phyloP scores from a whole-genome alignment of 2,888 invertebrate species.

The Noctua fimbriata region DNA sequence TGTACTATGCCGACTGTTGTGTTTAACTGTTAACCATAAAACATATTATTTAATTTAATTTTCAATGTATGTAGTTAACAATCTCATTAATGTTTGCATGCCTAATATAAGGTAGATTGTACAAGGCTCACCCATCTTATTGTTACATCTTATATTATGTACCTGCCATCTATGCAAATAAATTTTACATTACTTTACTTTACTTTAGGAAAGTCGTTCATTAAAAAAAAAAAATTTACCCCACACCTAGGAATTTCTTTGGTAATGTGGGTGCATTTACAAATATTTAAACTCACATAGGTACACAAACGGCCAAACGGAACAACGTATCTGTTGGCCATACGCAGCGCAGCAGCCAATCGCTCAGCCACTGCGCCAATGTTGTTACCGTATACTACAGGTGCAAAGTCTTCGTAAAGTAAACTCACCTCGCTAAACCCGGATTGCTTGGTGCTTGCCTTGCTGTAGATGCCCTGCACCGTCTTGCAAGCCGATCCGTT shows the following conservation, averaged over 20 bases:
- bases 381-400: background rate
- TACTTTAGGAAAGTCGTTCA: too few relatives aligned
- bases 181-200: too few relatives aligned
- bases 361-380: background rate
- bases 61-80: too few relatives aligned
- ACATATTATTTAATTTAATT: too few relatives aligned
- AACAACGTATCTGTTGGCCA: background rate
- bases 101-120: too few relatives aligned
- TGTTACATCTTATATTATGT: too few relatives aligned
- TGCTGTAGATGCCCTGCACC: constrained; percentile 93
- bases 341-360: background rate
- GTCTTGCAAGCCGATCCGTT: constrained; percentile 95
- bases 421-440: constrained; percentile 89
- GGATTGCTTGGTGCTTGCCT: constrained; percentile 89
- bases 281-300: background rate
- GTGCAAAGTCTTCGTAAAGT: background rate
- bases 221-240: too few relatives aligned
- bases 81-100: too few relatives aligned
- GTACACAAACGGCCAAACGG: background rate
- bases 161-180: too few relatives aligned
- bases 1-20: too few relatives aligned
- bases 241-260: background rate
- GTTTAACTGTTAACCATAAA: too few relatives aligned
- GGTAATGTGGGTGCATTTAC: background rate
- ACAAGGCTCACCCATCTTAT: too few relatives aligned